These are phyloP conservation scores for Neoitamus cyanurus DNA, from an alignment of 2,888 invertebrate genomes.

Conservation along the genomic window DNA sequence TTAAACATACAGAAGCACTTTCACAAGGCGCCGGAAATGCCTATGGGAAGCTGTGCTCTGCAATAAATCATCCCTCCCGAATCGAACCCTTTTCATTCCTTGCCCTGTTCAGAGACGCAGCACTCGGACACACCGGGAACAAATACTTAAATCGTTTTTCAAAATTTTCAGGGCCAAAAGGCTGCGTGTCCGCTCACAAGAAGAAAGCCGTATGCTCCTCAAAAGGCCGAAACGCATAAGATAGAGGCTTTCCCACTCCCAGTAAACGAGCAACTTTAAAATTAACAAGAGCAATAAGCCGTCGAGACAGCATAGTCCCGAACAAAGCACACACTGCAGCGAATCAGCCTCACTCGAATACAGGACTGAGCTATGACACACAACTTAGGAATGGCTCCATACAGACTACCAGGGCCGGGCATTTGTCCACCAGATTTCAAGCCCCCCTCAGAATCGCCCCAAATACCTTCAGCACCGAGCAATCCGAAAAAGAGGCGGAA, in stretches of 20 bases:
- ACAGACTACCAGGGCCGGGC: conserved; percentile 78
- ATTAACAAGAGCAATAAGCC: conserved; percentile 13
- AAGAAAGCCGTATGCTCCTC: conserved; percentile 52
- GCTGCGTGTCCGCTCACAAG: conserved; percentile 51
- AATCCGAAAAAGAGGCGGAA: conserved; percentile 90
- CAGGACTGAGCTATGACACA: conserved; percentile 73
- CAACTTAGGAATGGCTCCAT: conserved; percentile 84
- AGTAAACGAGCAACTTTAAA: neutral
- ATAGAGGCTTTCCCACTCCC: conserved; percentile 38
- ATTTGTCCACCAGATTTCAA: conserved; percentile 80
- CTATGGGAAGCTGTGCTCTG: neutral
- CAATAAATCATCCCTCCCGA: neutral
- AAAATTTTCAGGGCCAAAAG: conserved; percentile 50
- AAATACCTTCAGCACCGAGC: conserved; percentile 80
- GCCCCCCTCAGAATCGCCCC: conserved; percentile 76
- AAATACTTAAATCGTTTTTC: neutral
- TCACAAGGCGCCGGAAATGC: neutral
- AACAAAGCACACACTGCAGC: conserved; percentile 15
- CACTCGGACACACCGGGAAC: neutral
- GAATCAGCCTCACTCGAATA: neutral
- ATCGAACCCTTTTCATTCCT: neutral
- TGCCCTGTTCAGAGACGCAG: neutral
- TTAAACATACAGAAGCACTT: neutral
- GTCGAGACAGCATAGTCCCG: neutral
- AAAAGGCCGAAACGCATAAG: conserved; percentile 51